Evolutionary conservation across 2,113 vertebrate species (phyloP).

Genomic region (Trematocara nigrifrons): DNA sequence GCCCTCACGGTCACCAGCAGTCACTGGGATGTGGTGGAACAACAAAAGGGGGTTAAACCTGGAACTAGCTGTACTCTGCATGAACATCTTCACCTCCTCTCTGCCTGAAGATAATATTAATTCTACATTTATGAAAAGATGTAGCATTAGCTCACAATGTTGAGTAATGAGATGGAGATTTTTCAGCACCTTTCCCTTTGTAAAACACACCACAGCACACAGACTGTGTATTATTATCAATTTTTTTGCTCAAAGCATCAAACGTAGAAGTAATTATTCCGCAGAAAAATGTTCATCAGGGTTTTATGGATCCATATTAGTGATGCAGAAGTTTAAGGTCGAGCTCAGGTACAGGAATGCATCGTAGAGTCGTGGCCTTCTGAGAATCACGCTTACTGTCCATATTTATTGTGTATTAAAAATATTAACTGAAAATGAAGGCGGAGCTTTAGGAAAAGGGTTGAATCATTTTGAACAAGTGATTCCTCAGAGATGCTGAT

Average conservation of each 20-base stretch:
- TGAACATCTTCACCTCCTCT: not conserved
- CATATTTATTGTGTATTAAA: not conserved
- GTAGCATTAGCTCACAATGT: not conserved
- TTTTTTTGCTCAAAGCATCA: rapidly evolving
- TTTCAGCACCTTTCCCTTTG: not conserved
- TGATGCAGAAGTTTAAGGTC: not conserved
- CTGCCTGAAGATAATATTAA: not conserved
- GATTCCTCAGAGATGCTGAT: not conserved
- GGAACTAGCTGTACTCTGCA: rapidly evolving
- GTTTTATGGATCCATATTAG: not conserved
- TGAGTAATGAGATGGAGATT: not conserved
- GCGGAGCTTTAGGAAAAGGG: not conserved
- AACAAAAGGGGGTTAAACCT: not conserved
- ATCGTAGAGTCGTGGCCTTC: rapidly evolving
- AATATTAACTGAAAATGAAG: not conserved
- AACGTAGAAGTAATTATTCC: not conserved
- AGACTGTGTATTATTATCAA: not conserved
- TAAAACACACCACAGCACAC: not conserved
- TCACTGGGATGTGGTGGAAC: not conserved
- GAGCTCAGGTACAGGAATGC: not conserved
- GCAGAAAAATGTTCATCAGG: not conserved
- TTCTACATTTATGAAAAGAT: not conserved
- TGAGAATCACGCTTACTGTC: rapidly evolving
- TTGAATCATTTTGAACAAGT: not conserved
- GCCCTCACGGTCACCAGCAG: not conserved